These are phyloP conservation scores for Motacilla tschutschensis DNA, from an alignment of 2,113 vertebrate genomes.

Conservation along the genomic window DNA sequence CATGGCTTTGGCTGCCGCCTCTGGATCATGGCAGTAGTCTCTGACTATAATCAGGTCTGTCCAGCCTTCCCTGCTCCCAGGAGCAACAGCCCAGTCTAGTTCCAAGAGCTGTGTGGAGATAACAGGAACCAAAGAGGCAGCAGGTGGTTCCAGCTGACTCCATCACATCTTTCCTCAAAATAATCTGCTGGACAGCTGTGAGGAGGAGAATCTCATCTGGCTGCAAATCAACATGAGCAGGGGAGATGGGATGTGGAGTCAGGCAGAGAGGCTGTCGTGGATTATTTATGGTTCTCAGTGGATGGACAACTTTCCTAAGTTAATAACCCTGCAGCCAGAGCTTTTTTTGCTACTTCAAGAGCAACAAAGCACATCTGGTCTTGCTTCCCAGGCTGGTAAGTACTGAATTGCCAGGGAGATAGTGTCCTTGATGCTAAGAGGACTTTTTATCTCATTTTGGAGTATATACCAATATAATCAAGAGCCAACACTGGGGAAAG, in stretches of 20 bases:
- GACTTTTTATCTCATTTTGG: conserved; percentile 31
- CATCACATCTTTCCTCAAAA: conserved; percentile 33
- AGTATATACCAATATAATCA: not conserved
- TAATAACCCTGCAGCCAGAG: conserved; percentile 11
- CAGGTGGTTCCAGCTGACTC: conserved; percentile 34
- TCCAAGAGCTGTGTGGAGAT: not conserved
- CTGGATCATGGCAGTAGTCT: not conserved
- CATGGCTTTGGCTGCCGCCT: not conserved
- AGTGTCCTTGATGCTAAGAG: conserved; percentile 23
- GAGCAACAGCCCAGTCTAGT: not conserved
- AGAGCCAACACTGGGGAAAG: not conserved
- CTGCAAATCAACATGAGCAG: not conserved
- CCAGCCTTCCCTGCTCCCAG: not conserved
- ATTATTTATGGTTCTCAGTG: conserved; percentile 37
- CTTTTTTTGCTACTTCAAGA: conserved; percentile 3
- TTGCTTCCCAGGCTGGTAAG: conserved; percentile 8
- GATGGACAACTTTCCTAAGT: conserved; percentile 29
- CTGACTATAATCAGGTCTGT: not conserved
- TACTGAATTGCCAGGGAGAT: conserved; percentile 3
- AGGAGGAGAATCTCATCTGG: conserved; percentile 10
- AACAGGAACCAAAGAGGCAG: conserved; percentile 13
- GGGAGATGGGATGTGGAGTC: not conserved
- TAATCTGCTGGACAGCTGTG: conserved; percentile 9
- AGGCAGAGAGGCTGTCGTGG: not conserved
- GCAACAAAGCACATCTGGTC: conserved; percentile 43